Percentiles rank a stretch among this genome's conserved stretches.
Conservation (phyloP, 2,797 vertebrate genomes). For the Coregonus ussuriensis region DNA sequence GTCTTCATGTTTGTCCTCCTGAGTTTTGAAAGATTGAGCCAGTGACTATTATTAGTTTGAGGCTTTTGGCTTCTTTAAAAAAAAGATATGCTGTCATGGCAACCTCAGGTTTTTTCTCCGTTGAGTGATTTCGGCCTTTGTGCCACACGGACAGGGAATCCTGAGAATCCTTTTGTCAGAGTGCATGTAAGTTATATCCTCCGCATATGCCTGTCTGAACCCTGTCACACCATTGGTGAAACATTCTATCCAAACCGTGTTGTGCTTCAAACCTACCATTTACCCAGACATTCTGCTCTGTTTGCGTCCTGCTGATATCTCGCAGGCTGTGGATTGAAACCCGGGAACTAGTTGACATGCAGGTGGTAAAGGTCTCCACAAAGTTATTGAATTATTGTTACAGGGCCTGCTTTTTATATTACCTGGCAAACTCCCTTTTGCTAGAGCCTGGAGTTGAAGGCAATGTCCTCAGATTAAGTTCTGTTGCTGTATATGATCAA, state of each 20-base stretch:
- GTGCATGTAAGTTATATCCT: conserved; percentile 14
- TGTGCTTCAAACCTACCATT: conserved; percentile 30
- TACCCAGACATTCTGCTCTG: conserved; percentile 19
- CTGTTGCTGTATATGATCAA: conserved; percentile 68
- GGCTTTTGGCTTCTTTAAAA: too few species aligned
- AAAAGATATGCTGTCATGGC: too few species aligned
- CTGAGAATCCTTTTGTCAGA: conserved; percentile 3
- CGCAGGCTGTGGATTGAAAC: conserved; percentile 64
- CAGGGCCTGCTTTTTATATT: conserved; percentile 52
- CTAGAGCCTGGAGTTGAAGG: conserved; percentile 58
- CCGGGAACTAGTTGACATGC: conserved; percentile 66
- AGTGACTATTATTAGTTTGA: neutral
- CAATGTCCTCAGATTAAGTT: conserved; percentile 68
- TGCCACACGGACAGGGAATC: neutral
- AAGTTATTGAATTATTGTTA: conserved; percentile 65
- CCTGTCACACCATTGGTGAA: conserved; percentile 10
- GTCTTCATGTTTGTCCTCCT: neutral
- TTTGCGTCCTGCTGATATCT: conserved; percentile 52
- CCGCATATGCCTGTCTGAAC: conserved; percentile 11
- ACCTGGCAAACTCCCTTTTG: conserved; percentile 47
- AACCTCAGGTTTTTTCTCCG: neutral
- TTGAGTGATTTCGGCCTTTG: neutral
- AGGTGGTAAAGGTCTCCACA: conserved; percentile 55
- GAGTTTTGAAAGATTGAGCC: neutral
- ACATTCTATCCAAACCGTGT: neutral